Evolutionary conservation across 2,888 invertebrate species (phyloP), one percentile per base, ranked within the genome.

Genomic region (Diaphora mendica): DNA sequence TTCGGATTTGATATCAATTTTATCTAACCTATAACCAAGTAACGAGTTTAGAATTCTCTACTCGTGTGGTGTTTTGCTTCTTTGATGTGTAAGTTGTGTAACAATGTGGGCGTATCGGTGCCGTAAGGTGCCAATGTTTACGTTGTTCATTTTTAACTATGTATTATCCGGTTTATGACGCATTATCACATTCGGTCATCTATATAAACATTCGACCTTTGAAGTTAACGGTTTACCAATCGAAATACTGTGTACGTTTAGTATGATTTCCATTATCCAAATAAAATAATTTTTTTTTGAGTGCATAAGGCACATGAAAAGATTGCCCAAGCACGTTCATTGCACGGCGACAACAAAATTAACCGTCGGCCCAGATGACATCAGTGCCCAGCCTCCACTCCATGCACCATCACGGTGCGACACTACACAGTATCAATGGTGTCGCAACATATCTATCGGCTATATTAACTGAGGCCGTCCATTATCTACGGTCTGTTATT

Each of bases 301-400:
- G 78, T 77, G n/a, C n/a, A n/a, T 80, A 76, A 65, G 68, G 72
- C 68, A 69, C 67, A 73, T 70, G 75, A 72, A 75, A 68, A 77
- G 35, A 76, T 85, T 85, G 82, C 78, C 77, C 80, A 85, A 85
- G 78, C 77, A 70, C 55, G 64, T 72, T 70, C 72, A 79, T 78
- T 76, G 78, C 75, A 70, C 78, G 79, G 84, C 85, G 91, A 90
- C 91, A 92, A 91, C 30, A 62, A 62, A 62, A 62, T 91, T 91
- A 89, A 85, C 82, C 81, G 90, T 78, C 82, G 92, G 85, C 91
- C 90, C 87, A 89, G 87, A 93, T 93, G 93, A 92, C 91, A 90
- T 93, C 93, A 93, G 79, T 78, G 78, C 74, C 77, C 80, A 75
- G 79, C 75, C 73, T 73, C 74, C 76, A 77, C 3, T n/a, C 74